Evolutionary conservation across 2,888 invertebrate species (phyloP).

Genomic region (Panzeria rudis): DNA sequence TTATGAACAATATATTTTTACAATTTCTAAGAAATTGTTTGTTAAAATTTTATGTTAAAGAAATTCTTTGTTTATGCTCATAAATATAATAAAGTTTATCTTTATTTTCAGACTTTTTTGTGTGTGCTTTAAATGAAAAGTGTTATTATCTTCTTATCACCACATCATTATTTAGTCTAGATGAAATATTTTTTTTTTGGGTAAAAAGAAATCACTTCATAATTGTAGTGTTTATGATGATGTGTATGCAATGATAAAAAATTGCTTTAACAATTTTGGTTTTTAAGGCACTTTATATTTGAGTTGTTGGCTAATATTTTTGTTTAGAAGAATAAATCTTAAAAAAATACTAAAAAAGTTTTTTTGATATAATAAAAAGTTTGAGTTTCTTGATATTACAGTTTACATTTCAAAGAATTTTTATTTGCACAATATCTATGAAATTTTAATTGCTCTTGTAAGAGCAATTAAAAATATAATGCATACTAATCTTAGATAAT

Average conservation of each 20-base stretch:
- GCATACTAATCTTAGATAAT: constrained; percentile 16
- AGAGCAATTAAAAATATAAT: neutral
- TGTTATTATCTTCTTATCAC: constrained; percentile 35
- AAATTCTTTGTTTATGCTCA: constrained; percentile 26
- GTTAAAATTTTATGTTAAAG: constrained; percentile 17
- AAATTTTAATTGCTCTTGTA: constrained; percentile 6
- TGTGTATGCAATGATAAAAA: constrained; percentile 36
- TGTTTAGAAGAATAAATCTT: neutral
- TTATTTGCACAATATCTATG: neutral
- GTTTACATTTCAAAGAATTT: neutral
- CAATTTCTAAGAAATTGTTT: constrained; percentile 48
- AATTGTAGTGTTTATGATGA: constrained; percentile 61
- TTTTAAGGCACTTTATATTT: neutral
- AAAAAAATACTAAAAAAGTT: neutral
- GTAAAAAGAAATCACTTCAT: constrained; percentile 16
- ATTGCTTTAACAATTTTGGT: neutral
- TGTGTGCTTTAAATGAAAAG: constrained; percentile 14
- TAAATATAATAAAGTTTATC: constrained; percentile 47
- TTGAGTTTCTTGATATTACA: neutral
- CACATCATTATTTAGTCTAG: constrained; percentile 35
- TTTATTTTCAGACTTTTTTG: neutral
- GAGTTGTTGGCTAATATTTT: constrained; percentile 1
- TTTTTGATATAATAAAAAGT: neutral
- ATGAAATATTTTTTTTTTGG: constrained; percentile 1
- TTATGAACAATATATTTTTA: neutral